Evolutionary conservation across 1,140 invertebrate genomes (phyloP).

Genomic region (Drosophila biarmipes): DNA sequence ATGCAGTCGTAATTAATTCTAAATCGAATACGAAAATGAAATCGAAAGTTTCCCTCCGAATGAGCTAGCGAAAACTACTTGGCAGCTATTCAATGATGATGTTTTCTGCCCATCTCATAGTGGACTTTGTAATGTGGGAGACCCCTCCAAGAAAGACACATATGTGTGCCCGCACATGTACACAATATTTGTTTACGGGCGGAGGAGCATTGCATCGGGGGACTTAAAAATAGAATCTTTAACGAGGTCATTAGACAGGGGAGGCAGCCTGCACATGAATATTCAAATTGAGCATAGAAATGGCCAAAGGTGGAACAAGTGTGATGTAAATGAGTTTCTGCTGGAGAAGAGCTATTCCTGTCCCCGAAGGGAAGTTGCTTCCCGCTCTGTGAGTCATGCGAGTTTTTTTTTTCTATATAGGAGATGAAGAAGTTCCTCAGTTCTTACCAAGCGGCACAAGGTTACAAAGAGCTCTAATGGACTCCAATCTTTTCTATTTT

Average conservation of each 20-base stretch:
- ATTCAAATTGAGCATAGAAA: conserved; percentile 48
- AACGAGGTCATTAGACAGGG: conserved; percentile 78
- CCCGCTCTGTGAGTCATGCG: background rate
- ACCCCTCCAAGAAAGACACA: conserved; percentile 49
- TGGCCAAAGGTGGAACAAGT: conserved; percentile 27
- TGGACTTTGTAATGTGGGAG: conserved; percentile 62
- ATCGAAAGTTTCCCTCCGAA: conserved; percentile 39
- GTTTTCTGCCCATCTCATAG: conserved; percentile 5
- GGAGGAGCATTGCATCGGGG: conserved; percentile 42
- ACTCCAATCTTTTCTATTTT: conserved; percentile 2
- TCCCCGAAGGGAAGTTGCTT: background rate
- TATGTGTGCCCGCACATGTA: background rate
- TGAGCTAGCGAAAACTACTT: conserved; percentile 18
- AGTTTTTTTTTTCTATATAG: background rate
- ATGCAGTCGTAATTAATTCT: conserved; percentile 66
- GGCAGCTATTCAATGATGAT: conserved; percentile 38
- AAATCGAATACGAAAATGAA: conserved; percentile 44
- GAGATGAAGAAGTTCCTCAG: background rate
- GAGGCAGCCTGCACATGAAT: conserved; percentile 34
- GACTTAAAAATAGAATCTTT: conserved; percentile 71
- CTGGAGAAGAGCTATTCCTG: conserved; percentile 30
- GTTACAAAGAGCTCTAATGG: background rate
- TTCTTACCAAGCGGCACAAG: background rate
- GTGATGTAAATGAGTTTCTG: conserved; percentile 12
- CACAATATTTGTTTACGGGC: conserved; percentile 16